Conservation (phyloP, 2,797 vertebrate species). For the Allobates femoralis region DNA sequence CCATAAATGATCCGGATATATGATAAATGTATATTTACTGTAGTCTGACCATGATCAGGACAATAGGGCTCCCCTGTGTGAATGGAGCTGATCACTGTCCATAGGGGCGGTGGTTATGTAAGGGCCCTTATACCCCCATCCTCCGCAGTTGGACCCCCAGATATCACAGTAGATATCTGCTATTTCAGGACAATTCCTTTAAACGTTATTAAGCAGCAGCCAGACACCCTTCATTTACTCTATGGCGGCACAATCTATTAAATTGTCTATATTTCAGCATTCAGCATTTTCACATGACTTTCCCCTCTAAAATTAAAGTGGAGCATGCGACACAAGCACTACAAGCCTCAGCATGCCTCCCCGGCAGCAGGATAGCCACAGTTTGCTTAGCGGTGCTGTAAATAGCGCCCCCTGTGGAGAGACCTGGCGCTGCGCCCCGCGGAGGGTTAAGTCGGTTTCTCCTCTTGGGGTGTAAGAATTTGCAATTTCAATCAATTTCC, state of each 20-base stretch:
- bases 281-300: background rate
- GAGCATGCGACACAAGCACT: background rate
- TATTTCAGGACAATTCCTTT: too few species aligned
- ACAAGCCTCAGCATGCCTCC: conserved; percentile 8
- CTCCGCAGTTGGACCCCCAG: too few species aligned
- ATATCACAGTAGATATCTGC: too few species aligned
- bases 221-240: background rate
- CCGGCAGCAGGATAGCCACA: background rate
- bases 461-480: conserved; percentile 47
- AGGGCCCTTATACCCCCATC: too few species aligned
- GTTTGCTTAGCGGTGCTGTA: background rate
- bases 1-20: too few species aligned
- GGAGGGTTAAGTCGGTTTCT: conserved; percentile 37
- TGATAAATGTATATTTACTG: too few species aligned
- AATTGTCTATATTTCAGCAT: background rate
- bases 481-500: conserved; percentile 63
- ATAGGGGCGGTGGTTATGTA: too few species aligned
- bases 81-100: too few species aligned
- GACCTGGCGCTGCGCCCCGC: background rate
- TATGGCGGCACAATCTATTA: background rate
- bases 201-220: background rate
- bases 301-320: background rate
- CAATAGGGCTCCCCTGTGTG: too few species aligned
- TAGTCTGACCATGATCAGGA: too few species aligned
- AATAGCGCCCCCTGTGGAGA: background rate